These are phyloP conservation scores for Pteropus alecto DNA, from an alignment of 2,113 vertebrate genomes.

Conservation along the genomic window DNA sequence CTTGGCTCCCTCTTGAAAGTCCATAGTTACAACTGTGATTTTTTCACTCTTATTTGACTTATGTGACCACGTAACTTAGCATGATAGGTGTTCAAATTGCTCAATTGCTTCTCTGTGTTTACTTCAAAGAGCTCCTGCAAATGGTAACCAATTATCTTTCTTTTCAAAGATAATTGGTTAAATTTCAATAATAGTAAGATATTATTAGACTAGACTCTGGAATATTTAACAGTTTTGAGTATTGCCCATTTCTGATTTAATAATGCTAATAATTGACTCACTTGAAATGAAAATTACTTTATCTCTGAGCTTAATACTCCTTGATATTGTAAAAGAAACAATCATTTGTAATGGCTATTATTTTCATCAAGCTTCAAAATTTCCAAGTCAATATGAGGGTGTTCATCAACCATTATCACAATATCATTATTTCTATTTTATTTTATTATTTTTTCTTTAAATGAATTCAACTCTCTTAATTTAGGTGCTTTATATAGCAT, in stretches of 20 bases:
- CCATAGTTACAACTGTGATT: background rate
- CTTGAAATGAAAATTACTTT: conserved; percentile 43
- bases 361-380: conserved; percentile 36
- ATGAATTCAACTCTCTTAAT: conserved; percentile 35
- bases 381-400: conserved; percentile 9
- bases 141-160: background rate
- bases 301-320: conserved; percentile 51
- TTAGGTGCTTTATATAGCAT: background rate
- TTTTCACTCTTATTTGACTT: background rate
- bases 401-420: conserved; percentile 34
- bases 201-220: background rate
- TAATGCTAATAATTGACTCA: conserved; percentile 45
- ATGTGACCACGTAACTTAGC: background rate
- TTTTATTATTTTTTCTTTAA: background rate
- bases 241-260: conserved; percentile 54
- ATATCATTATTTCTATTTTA: conserved; percentile 44
- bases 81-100: background rate
- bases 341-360: conserved; percentile 40
- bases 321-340: conserved; percentile 1
- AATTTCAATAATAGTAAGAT: conserved; percentile 49
- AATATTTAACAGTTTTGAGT: background rate
- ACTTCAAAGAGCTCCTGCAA: conserved; percentile 35
- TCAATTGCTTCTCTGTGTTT: background rate
- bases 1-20: background rate
- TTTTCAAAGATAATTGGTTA: conserved; percentile 48